Percentiles rank a stretch among this genome's conserved stretches.
phyloP scores from a whole-genome alignment of 2,113 vertebrate species.

The Oreochromis niloticus region DNA sequence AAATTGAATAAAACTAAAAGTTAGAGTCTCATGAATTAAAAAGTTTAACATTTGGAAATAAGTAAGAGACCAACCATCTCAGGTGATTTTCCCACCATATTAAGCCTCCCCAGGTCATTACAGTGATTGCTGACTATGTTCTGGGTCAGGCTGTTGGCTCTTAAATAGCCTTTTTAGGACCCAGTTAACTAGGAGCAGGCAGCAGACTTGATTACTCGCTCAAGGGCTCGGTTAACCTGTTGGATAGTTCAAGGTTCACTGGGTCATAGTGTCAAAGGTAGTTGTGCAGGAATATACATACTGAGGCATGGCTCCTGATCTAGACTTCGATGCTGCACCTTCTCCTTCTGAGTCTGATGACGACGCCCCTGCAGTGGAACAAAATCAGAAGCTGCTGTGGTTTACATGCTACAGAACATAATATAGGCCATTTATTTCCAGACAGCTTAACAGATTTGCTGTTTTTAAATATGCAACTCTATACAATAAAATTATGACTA shows the following conservation, averaged over 20 bases:
- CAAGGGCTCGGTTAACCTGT: slow-evolving; percentile 21
- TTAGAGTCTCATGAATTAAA: neutral
- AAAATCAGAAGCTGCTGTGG: neutral
- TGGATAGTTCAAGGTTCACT: slow-evolving; percentile 16
- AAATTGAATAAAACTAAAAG: neutral
- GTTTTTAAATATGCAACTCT: neutral
- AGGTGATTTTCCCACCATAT: neutral
- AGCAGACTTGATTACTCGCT: slow-evolving; percentile 7
- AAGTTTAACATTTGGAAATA: neutral
- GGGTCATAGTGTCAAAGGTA: neutral
- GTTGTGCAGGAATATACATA: slow-evolving; percentile 71
- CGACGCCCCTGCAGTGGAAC: slow-evolving; percentile 77
- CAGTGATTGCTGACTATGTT: neutral
- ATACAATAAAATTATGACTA: neutral
- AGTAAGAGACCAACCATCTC: neutral
- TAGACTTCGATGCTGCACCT: slow-evolving; percentile 75
- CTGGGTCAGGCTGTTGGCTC: neutral
- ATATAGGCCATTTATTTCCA: neutral
- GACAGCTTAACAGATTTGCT: neutral
- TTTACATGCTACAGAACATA: neutral
- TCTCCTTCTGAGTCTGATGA: slow-evolving; percentile 95
- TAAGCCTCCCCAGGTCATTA: slow-evolving; percentile 12
- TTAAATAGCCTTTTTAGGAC: slow-evolving; percentile 6
- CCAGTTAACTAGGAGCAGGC: slow-evolving; percentile 14
- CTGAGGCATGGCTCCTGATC: slow-evolving; percentile 91